These are phyloP conservation scores for Ispidina picta DNA, from an alignment of 2,797 vertebrate genomes.

Conservation along the genomic window DNA sequence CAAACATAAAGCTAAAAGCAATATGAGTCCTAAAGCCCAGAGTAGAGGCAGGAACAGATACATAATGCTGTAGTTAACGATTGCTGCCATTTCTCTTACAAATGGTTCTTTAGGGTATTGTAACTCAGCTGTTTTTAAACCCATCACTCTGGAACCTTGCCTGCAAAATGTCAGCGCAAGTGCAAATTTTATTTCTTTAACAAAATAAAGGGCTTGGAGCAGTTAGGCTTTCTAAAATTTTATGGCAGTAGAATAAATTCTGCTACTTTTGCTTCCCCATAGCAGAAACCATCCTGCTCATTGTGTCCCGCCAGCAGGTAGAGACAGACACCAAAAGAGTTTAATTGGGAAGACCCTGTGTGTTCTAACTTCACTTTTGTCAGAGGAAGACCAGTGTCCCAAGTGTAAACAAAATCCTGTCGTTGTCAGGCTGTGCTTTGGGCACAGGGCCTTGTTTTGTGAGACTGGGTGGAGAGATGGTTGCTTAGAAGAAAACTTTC, in stretches of 20 bases:
- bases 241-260: slow-evolving; percentile 40
- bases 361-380: background rate
- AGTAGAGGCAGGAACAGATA: slow-evolving; percentile 8
- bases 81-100: slow-evolving; percentile 65
- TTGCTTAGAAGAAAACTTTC: background rate
- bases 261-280: background rate
- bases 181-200: slow-evolving; percentile 65
- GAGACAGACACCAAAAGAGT: background rate
- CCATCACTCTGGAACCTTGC: slow-evolving; percentile 67
- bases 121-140: slow-evolving; percentile 71
- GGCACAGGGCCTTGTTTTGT: background rate
- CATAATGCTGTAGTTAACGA: slow-evolving; percentile 48
- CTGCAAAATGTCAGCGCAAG: slow-evolving; percentile 63
- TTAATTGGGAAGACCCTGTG: background rate
- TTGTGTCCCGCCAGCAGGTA: slow-evolving; percentile 3
- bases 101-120: slow-evolving; percentile 72
- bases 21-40: slow-evolving; percentile 14
- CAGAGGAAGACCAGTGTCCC: rapidly evolving
- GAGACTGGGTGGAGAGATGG: background rate
- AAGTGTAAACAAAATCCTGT: rapidly evolving
- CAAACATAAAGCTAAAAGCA: slow-evolving; percentile 45
- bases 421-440: background rate
- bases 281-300: background rate
- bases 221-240: slow-evolving; percentile 52
- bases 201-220: slow-evolving; percentile 59